phyloP scores from a whole-genome alignment of 1,140 invertebrate genomes.

The Heliconius himera region DNA sequence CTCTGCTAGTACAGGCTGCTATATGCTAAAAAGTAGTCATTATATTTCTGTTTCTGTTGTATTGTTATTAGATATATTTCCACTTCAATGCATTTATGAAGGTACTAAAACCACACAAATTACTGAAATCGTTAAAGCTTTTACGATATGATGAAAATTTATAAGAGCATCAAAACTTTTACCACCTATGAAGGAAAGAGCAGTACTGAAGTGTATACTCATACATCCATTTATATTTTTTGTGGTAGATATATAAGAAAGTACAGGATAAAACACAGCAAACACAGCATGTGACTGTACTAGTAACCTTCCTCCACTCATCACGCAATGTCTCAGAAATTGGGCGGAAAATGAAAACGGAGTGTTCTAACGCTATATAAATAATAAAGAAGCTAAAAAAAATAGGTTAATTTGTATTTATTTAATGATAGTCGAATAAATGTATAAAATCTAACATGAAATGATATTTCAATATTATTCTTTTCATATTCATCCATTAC shows the following conservation, averaged over 20 bases:
- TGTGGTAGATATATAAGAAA: neutral
- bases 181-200: neutral
- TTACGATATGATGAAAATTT: slow-evolving; percentile 1
- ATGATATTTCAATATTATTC: neutral
- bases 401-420: too few relatives aligned
- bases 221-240: neutral
- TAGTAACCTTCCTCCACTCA: too few relatives aligned
- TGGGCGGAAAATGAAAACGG: too few relatives aligned
- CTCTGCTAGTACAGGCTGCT: neutral
- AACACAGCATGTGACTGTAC: too few relatives aligned
- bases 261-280: too few relatives aligned
- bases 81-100: neutral
- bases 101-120: neutral
- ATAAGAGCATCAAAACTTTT: neutral
- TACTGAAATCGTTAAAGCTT: neutral
- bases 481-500: neutral
- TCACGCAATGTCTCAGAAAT: too few relatives aligned
- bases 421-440: too few relatives aligned
- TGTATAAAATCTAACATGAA: neutral
- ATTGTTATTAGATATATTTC: neutral
- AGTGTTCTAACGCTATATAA: too few relatives aligned
- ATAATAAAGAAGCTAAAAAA: too few relatives aligned
- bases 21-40: neutral
- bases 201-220: neutral
- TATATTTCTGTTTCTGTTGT: neutral